Percentiles rank a stretch among this genome's conserved stretches.
phyloP scores from a whole-genome alignment of 1,140 invertebrate genomes.

The Druon quercuslanigerum region DNA sequence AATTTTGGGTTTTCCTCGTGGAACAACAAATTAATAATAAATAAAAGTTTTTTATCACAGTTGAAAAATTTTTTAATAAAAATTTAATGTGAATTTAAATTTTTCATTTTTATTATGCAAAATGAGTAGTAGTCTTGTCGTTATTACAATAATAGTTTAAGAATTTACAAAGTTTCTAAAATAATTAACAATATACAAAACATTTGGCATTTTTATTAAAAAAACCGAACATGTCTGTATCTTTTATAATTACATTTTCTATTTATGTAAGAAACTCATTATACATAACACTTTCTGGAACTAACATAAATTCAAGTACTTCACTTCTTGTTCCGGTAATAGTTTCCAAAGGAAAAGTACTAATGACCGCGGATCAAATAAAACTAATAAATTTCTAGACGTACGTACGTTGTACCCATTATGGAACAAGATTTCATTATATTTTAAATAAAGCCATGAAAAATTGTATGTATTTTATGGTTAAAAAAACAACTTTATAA shows the following conservation, averaged over 20 bases:
- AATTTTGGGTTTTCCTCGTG: too few species aligned
- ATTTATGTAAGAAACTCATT: constrained; percentile 5
- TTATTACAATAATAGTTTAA: too few species aligned
- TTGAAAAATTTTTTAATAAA: too few species aligned
- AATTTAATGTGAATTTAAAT: too few species aligned
- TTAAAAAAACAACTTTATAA: neutral
- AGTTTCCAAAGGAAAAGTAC: neutral
- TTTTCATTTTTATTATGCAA: too few species aligned
- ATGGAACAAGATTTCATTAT: neutral
- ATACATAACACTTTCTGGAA: neutral
- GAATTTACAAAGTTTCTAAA: too few species aligned
- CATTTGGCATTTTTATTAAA: too few species aligned
- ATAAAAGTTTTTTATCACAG: too few species aligned
- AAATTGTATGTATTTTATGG: neutral
- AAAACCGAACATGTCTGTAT: neutral
- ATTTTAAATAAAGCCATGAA: neutral
- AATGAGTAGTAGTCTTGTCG: too few species aligned
- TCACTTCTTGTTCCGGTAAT: constrained; percentile 3
- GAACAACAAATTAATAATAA: too few species aligned
- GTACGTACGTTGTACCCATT: neutral
- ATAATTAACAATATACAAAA: too few species aligned
- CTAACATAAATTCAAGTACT: neutral
- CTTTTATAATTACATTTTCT: constrained; percentile 1
- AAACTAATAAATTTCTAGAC: neutral
- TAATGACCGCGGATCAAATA: constrained; percentile 1